Conservation (phyloP, 2,113 vertebrate genomes). For the Gobio gobio region DNA sequence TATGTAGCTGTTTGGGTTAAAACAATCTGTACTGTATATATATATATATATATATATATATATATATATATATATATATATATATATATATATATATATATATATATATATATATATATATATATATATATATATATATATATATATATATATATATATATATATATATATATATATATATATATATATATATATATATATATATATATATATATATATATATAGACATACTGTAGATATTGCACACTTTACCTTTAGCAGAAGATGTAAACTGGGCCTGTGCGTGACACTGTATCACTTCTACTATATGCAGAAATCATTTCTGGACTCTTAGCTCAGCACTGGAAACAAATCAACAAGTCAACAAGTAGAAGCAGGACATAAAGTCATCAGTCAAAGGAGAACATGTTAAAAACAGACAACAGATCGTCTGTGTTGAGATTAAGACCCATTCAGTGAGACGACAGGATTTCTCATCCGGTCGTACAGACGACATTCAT, state of each 20-base stretch:
- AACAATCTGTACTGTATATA: no score
- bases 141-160: no score
- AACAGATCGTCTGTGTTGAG: background rate
- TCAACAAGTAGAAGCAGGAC: conserved; percentile 22
- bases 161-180: no score
- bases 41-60: no score
- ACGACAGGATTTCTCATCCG: background rate
- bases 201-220: no score
- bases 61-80: no score
- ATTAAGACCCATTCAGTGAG: background rate
- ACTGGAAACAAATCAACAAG: background rate
- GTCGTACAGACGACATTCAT: background rate
- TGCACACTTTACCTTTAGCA: background rate
- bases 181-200: no score
- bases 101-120: no score
- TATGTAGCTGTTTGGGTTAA: no score
- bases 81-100: no score
- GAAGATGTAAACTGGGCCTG: background rate
- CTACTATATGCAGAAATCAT: background rate
- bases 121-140: no score
- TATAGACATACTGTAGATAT: no score
- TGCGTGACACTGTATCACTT: background rate
- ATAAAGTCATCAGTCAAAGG: background rate
- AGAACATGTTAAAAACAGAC: conserved; percentile 1
- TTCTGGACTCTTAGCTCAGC: background rate